Percentiles rank a stretch among this genome's conserved stretches.
Evolutionary conservation across 2,113 vertebrate genomes (phyloP).

Genomic region (Thomomys bottae): DNA sequence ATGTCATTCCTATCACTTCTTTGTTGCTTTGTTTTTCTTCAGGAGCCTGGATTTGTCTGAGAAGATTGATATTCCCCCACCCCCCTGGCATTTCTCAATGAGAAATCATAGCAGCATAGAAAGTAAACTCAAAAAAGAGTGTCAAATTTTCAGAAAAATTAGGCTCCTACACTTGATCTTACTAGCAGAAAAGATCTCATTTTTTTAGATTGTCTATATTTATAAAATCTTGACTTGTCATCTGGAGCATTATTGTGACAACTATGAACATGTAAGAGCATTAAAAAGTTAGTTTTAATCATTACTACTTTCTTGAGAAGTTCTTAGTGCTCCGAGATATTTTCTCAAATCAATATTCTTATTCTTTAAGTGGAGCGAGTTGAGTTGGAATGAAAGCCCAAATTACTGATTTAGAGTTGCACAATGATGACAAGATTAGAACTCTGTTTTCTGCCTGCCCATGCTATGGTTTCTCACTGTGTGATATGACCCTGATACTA

Average conservation of each 20-base stretch:
- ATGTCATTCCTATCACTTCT: background rate
- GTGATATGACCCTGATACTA: background rate
- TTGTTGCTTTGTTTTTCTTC: background rate
- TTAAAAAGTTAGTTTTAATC: background rate
- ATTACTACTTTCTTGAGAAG: background rate
- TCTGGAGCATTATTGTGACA: background rate
- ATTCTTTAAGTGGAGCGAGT: background rate
- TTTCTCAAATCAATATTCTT: conserved; percentile 4
- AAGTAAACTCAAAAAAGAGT: background rate
- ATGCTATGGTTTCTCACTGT: background rate
- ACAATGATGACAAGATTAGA: background rate
- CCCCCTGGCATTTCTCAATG: background rate
- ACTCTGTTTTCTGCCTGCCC: background rate
- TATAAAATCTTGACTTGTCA: background rate
- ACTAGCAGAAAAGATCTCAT: background rate
- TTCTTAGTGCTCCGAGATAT: background rate
- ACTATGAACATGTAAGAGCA: background rate
- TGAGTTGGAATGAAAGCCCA: background rate
- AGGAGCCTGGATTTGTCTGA: conserved; percentile 8
- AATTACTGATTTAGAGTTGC: background rate
- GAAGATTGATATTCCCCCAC: background rate
- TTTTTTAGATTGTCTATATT: background rate
- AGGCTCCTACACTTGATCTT: background rate
- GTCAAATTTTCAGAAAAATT: background rate
- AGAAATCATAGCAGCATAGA: background rate